phyloP scores from a whole-genome alignment of 2,113 vertebrate species.

The Marcusenius ussheri region DNA sequence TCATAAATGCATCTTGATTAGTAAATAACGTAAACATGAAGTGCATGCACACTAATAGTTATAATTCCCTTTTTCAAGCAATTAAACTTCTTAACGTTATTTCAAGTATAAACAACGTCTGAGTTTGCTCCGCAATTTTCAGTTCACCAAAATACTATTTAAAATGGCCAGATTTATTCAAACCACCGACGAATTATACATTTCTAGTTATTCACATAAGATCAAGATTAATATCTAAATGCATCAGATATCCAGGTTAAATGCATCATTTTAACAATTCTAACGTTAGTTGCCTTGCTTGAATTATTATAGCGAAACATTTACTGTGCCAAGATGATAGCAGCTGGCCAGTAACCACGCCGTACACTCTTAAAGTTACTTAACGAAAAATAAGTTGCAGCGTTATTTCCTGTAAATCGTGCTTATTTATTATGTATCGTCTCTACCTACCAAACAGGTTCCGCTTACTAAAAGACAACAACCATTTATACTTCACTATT shows the following conservation, averaged over 20 bases:
- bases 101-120: background rate
- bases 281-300: background rate
- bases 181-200: background rate
- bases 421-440: background rate
- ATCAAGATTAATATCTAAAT: background rate
- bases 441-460: background rate
- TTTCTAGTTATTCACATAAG: background rate
- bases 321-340: background rate
- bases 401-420: background rate
- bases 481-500: slow-evolving; percentile 4
- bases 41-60: background rate
- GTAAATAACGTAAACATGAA: background rate
- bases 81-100: background rate
- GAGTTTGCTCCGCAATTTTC: background rate
- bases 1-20: background rate
- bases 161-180: background rate
- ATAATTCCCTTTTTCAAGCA: background rate
- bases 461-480: background rate
- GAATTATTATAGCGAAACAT: background rate
- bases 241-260: background rate
- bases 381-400: background rate
- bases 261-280: background rate
- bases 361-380: background rate
- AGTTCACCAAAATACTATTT: background rate
- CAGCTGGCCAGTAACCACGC: background rate